These are phyloP conservation scores for Drosophila vallismaia DNA, from an alignment of 2,888 invertebrate genomes.

Conservation along the genomic window DNA sequence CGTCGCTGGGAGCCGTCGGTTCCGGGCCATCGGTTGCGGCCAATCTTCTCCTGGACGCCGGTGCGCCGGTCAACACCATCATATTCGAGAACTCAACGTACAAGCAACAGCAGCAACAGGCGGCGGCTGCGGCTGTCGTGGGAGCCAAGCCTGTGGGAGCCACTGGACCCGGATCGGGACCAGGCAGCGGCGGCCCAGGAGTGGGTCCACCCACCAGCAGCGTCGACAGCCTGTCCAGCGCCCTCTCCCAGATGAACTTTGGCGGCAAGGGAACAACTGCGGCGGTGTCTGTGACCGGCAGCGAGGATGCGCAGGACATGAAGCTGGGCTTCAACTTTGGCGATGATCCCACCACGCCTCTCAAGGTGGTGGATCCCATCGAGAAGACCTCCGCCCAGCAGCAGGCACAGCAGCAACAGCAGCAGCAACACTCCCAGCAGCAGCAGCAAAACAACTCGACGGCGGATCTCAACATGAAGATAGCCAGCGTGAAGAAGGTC, in stretches of 20 bases:
- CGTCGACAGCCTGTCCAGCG: conserved; percentile 84
- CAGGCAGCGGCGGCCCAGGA: conserved; percentile 34
- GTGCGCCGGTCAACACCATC: conserved; percentile 93
- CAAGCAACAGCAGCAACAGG: conserved; percentile 85
- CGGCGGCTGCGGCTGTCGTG: conserved; percentile 37
- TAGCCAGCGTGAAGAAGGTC: conserved; percentile 94
- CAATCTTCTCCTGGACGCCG: conserved; percentile 87
- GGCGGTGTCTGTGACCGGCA: conserved; percentile 15
- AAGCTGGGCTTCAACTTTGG: conserved; percentile 96
- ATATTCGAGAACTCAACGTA: conserved; percentile 97
- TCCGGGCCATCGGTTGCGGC: conserved; percentile 31
- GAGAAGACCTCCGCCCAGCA: conserved; percentile 42
- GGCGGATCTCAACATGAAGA: conserved; percentile 96
- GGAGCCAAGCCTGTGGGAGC: conserved; percentile 33
- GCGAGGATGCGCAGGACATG: conserved; percentile 91
- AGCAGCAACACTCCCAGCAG: conserved; percentile 56
- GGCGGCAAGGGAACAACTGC: conserved; percentile 62
- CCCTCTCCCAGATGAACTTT: conserved; percentile 89
- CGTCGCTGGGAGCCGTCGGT: conserved; percentile 43
- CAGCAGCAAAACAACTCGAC: conserved; percentile 90
- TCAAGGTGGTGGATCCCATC: conserved; percentile 60
- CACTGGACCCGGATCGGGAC: conserved; percentile 36
- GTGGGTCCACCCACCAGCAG: conserved; percentile 60
- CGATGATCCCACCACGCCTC: conserved; percentile 84
- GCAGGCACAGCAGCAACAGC: conserved; percentile 63